Conservation (phyloP, 2,797 vertebrate genomes). For the Cuculus canorus region DNA sequence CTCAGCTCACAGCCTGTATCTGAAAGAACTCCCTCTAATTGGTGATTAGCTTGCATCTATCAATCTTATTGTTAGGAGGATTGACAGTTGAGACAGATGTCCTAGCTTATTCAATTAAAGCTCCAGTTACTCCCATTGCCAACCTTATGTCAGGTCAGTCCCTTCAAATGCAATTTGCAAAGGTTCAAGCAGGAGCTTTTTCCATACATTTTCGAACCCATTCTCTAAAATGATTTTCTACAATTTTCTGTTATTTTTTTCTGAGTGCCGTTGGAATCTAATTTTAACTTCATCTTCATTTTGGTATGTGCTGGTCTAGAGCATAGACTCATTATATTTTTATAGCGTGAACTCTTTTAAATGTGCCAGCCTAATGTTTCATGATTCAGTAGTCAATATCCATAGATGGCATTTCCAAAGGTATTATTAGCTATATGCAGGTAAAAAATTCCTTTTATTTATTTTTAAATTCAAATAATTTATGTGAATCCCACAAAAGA, state of each 20-base stretch:
- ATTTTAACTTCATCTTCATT: conserved; percentile 12
- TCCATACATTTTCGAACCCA: background rate
- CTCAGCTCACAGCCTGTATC: background rate
- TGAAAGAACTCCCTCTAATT: conserved; percentile 33
- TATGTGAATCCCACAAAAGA: conserved; percentile 43
- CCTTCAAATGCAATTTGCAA: conserved; percentile 45
- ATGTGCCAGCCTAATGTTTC: conserved; percentile 7
- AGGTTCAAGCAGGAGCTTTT: background rate
- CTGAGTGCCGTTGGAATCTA: background rate
- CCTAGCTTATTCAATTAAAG: conserved; percentile 58
- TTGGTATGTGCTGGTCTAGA: background rate
- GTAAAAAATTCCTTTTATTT: conserved; percentile 58
- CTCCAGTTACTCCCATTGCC: conserved; percentile 45
- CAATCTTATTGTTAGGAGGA: conserved; percentile 50
- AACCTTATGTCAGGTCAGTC: conserved; percentile 54
- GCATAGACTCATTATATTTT: background rate
- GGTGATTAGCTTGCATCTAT: conserved; percentile 58
- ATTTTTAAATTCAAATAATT: conserved; percentile 52
- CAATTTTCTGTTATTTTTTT: background rate
- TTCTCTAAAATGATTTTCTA: background rate
- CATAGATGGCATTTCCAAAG: conserved; percentile 34
- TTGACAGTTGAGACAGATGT: conserved; percentile 63
- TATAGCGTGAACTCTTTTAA: background rate
- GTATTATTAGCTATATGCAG: conserved; percentile 30
- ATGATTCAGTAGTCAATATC: conserved; percentile 30